Evolutionary conservation across 2,113 vertebrate genomes (phyloP).

Genomic region (Oryzias celebensis): DNA sequence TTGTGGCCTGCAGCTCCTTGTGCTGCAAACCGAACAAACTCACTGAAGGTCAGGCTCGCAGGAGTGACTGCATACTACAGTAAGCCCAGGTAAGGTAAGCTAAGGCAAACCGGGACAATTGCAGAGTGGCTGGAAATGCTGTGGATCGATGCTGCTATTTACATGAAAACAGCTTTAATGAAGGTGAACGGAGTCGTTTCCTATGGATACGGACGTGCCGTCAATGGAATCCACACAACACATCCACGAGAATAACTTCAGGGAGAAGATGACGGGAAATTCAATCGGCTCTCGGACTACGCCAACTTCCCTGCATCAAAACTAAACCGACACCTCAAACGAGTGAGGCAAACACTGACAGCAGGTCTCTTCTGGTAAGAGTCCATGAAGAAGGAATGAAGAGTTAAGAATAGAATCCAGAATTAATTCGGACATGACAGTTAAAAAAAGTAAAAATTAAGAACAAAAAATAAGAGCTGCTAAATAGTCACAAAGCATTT

Average conservation of each 20-base stretch:
- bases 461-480: conserved; percentile 19
- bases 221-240: conserved; percentile 24
- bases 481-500: conserved; percentile 64
- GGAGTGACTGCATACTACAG: conserved; percentile 72
- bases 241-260: conserved; percentile 39
- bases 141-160: conserved; percentile 58
- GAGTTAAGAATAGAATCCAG: conserved; percentile 51
- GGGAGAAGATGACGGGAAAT: background rate
- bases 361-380: conserved; percentile 48
- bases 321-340: conserved; percentile 32
- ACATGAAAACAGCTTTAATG: conserved; percentile 50
- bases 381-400: conserved; percentile 60
- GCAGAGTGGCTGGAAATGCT: conserved; percentile 66
- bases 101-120: conserved; percentile 86
- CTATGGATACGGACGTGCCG: conserved; percentile 27
- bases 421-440: conserved; percentile 45
- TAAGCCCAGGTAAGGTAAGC: conserved; percentile 82
- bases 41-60: conserved; percentile 78
- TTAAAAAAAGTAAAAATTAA: conserved; percentile 6
- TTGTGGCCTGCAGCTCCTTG: conserved; percentile 80
- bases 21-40: conserved; percentile 75
- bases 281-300: conserved; percentile 10
- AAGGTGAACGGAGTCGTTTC: conserved; percentile 32
- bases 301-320: conserved; percentile 45
- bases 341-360: conserved; percentile 61